Evolutionary conservation across 2,113 vertebrate species (phyloP).

Genomic region (Indicator indicator): DNA sequence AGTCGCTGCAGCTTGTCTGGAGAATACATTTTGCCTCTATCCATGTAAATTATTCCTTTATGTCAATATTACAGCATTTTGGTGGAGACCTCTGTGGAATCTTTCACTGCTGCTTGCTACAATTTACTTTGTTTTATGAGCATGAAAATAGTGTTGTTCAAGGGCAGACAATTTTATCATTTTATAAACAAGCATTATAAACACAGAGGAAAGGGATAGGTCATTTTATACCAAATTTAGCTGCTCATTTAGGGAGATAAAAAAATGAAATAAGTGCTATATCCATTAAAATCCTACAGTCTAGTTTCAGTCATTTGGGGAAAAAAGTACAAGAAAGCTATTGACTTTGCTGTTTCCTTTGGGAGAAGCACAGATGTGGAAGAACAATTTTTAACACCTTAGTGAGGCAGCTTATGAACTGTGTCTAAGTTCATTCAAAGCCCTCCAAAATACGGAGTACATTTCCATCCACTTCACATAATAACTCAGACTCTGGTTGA

Average conservation of each 20-base stretch:
- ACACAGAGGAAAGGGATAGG: neutral
- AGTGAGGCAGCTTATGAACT: conserved; percentile 49
- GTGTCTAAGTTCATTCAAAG: conserved; percentile 20
- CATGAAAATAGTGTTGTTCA: conserved; percentile 25
- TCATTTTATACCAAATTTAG: conserved; percentile 46
- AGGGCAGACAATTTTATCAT: conserved; percentile 19
- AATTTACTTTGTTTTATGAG: neutral
- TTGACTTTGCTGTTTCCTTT: conserved; percentile 56
- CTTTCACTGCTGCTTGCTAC: neutral
- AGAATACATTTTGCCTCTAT: neutral
- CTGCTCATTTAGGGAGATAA: conserved; percentile 22
- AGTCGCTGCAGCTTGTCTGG: neutral
- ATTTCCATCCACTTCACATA: conserved; percentile 47
- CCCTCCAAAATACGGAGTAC: neutral
- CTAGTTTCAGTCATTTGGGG: neutral
- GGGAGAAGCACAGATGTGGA: conserved; percentile 48
- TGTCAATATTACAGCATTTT: conserved; percentile 26
- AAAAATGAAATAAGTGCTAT: neutral
- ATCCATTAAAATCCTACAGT: conserved; percentile 35
- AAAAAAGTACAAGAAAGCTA: conserved; percentile 29
- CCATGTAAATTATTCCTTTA: conserved; percentile 11
- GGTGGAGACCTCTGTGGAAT: conserved; percentile 22
- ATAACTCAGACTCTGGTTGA: conserved; percentile 38
- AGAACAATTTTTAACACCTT: conserved; percentile 57
- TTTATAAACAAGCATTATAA: conserved; percentile 37